These are phyloP conservation scores for Nothura maculosa DNA, from an alignment of 2,797 vertebrate species.

Conservation along the genomic window DNA sequence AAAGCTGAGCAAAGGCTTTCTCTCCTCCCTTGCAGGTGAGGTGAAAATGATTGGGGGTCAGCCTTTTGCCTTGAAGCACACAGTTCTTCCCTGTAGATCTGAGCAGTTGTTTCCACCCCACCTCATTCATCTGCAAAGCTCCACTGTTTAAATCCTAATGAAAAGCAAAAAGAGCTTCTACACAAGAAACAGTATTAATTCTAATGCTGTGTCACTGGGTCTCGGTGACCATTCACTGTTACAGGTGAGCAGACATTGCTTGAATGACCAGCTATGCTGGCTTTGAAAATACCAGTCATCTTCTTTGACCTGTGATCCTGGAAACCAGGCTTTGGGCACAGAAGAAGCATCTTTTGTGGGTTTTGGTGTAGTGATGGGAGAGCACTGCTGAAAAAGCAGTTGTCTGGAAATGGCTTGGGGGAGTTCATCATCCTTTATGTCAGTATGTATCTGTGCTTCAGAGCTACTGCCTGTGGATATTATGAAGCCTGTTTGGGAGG, in stretches of 20 bases:
- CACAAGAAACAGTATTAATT: background rate
- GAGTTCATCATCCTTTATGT: background rate
- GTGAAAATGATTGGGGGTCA: background rate
- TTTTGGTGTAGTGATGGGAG: background rate
- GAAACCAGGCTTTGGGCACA: background rate
- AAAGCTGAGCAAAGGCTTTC: background rate
- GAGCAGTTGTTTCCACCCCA: background rate
- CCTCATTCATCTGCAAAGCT: background rate
- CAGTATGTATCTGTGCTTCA: background rate
- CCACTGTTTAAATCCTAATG: background rate
- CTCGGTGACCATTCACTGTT: background rate
- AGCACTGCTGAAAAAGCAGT: background rate
- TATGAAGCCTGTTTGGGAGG: background rate
- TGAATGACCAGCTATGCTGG: background rate
- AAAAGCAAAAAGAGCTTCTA: background rate
- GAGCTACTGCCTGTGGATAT: background rate
- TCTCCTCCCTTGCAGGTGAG: background rate
- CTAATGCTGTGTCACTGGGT: background rate
- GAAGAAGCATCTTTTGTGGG: background rate
- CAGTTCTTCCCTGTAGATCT: background rate
- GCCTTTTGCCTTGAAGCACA: background rate
- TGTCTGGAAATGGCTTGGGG: background rate
- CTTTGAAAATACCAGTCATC: background rate
- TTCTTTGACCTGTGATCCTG: background rate
- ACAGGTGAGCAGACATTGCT: accelerated